Conservation (phyloP, 1,140 invertebrate genomes). For the Drosophila tristis region DNA sequence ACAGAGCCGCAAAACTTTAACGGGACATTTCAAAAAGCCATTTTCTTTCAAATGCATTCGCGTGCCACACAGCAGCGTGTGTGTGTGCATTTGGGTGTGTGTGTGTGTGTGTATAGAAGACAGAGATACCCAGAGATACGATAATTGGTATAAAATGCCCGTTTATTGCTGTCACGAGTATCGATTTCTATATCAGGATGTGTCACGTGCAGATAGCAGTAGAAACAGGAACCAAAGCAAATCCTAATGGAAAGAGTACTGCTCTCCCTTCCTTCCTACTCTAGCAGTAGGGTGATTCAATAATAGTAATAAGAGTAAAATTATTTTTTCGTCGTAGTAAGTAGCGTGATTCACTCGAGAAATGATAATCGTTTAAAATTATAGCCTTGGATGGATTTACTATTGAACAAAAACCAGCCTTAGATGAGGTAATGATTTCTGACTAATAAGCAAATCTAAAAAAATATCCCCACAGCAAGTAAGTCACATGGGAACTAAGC, state of each 20-base stretch:
- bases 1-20: slow-evolving; percentile 58
- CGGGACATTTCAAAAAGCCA: slow-evolving; percentile 65
- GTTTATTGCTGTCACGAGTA: slow-evolving; percentile 78
- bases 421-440: slow-evolving; percentile 19
- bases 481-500: background rate
- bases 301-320: no score
- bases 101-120: slow-evolving; percentile 31
- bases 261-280: background rate
- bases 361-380: no score
- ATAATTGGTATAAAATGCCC: slow-evolving; percentile 79
- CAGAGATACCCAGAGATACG: slow-evolving; percentile 36
- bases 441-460: slow-evolving; percentile 12
- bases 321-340: no score
- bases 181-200: slow-evolving; percentile 79
- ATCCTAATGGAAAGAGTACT: slow-evolving; percentile 19
- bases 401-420: background rate
- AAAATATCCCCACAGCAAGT: slow-evolving; percentile 17
- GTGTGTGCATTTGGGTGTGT: slow-evolving; percentile 2
- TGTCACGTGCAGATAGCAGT: slow-evolving; percentile 69
- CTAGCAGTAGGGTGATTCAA: slow-evolving; percentile 4
- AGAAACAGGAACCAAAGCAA: slow-evolving; percentile 31
- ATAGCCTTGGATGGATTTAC: no score
- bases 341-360: no score
- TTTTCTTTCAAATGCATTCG: slow-evolving; percentile 52
- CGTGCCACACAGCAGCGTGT: slow-evolving; percentile 38